These are phyloP conservation scores for Schizothorax lantsangensis DNA, from an alignment of 2,797 vertebrate genomes.

Conservation along the genomic window DNA sequence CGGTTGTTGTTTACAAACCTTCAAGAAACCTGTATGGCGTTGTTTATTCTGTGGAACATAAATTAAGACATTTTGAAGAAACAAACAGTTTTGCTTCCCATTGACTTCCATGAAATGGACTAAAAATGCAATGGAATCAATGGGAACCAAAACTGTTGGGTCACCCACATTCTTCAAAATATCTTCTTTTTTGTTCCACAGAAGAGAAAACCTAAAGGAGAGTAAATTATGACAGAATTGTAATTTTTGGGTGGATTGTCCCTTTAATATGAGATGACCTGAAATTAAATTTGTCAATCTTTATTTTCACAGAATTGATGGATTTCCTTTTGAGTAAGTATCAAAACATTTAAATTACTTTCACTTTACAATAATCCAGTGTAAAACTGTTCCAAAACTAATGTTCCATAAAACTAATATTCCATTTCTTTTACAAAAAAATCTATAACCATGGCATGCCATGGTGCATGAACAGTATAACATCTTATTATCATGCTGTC, in stretches of 20 bases:
- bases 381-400: not conserved
- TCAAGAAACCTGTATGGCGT: not conserved
- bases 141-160: not conserved
- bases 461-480: not conserved
- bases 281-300: slow-evolving; percentile 58
- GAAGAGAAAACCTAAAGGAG: not conserved
- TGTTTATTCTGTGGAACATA: not conserved
- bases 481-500: not conserved
- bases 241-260: too few species aligned
- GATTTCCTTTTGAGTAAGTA: slow-evolving; percentile 96
- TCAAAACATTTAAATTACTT: not conserved
- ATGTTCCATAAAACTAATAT: not conserved
- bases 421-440: not conserved
- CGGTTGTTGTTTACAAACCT: not conserved
- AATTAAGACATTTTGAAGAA: not conserved
- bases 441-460: not conserved
- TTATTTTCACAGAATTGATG: slow-evolving; percentile 89
- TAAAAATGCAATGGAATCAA: not conserved
- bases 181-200: not conserved
- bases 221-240: not conserved
- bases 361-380: not conserved
- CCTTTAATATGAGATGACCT: not conserved
- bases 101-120: not conserved
- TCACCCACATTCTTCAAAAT: not conserved
- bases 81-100: not conserved